Evolutionary conservation across 2,888 invertebrate species (phyloP), one percentile per base, ranked within the genome.

Genomic region (Odontocolon sp.): DNA sequence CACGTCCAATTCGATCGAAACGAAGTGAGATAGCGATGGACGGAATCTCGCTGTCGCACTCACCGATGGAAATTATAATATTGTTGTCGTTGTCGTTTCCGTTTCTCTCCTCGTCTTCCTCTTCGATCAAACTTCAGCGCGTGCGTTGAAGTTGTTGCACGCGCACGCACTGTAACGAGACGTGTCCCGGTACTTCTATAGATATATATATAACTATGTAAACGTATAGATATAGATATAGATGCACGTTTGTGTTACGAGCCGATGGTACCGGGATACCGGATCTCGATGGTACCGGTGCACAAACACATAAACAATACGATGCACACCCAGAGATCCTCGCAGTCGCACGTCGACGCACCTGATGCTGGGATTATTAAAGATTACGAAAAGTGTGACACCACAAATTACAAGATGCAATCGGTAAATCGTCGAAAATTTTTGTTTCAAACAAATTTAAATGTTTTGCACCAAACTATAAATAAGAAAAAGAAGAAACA

Each of bases 111-210:
- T 26, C 40, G 40, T 40, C 5, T 33, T 8, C 26, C n/a, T 40
- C 57, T 57, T 40, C 40, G 57, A 38, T 40, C 36, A 40, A 57
- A 56, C 64, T 40, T 47, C 63, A n/a, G 63, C 57, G 38, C 11
- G 21, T 54, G 11, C 54, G 36, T 73, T 66, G 40, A 36, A 36
- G 21, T 54, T n/a, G n/a, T n/a, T n/a, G 21, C 36, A 42, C 59
- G 61, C 73, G 67, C 28, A 38, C 52, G 59, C 67, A 73, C 67
- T 52, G n/a, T n/a, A n/a, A 67, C 73, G 33, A 18, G 21, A 54
- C 54, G 52, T 36, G 64, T 21, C 52, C 50, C 18, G 36, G 61
- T 16, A 14, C 21, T 56, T 38, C 28, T 33, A 18, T 36, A 9
- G 54, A 18, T 14, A 18, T n/a, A n/a, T n/a, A n/a, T n/a, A n/a